These are phyloP conservation scores for Trachelus tabidus DNA, from an alignment of 2,888 invertebrate species.

Conservation along the genomic window DNA sequence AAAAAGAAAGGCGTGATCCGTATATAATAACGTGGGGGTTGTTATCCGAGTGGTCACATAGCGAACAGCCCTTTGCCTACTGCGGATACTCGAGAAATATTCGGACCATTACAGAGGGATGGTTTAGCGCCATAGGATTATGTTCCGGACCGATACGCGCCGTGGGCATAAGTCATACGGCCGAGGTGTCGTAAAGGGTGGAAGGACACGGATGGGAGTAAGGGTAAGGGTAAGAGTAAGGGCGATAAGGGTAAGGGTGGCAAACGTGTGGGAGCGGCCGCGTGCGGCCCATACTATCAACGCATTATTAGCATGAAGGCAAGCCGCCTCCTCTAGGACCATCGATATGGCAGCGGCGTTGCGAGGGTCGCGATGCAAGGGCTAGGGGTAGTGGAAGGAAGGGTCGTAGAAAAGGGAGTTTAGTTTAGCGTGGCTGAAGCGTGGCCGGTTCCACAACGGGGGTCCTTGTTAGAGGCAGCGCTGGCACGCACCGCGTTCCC, in stretches of 20 bases:
- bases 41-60: neutral
- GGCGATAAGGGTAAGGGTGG: slow-evolving; percentile 20
- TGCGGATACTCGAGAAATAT: slow-evolving; percentile 13
- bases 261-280: slow-evolving; percentile 52
- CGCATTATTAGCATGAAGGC: slow-evolving; percentile 58
- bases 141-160: slow-evolving; percentile 20
- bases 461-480: slow-evolving; percentile 49
- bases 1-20: too few relatives aligned
- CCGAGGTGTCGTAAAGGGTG: slow-evolving; percentile 36
- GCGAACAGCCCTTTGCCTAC: neutral
- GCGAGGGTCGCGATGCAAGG: slow-evolving; percentile 12
- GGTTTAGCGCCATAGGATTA: slow-evolving; percentile 8
- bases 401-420: slow-evolving; percentile 33
- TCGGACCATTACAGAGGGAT: slow-evolving; percentile 20
- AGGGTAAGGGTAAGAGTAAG: slow-evolving; percentile 29
- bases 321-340: slow-evolving; percentile 51
- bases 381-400: slow-evolving; percentile 12
- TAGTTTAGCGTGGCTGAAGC: slow-evolving; percentile 47
- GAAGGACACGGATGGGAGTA: slow-evolving; percentile 27
- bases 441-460: slow-evolving; percentile 45
- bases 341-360: slow-evolving; percentile 43
- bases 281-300: slow-evolving; percentile 51
- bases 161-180: slow-evolving; percentile 48
- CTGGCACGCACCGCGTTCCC: slow-evolving; percentile 43
- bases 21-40: too few relatives aligned